Evolutionary conservation across 1,140 invertebrate genomes (phyloP).

Genomic region (Tetramorium simillimum): DNA sequence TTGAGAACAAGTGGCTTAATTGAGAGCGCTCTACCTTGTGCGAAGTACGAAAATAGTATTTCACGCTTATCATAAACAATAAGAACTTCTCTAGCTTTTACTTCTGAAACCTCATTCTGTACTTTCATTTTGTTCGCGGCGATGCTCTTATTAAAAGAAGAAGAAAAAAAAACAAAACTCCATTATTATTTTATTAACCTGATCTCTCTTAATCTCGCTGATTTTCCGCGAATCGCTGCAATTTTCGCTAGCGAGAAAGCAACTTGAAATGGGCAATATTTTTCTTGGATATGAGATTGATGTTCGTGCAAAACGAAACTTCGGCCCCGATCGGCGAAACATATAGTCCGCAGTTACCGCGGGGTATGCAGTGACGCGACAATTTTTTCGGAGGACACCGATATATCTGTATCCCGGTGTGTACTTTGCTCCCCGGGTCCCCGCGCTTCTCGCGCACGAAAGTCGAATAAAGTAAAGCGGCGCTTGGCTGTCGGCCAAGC

Average conservation of each 20-base stretch:
- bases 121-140: neutral
- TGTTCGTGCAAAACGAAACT: neutral
- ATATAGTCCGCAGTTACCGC: slow-evolving; percentile 71
- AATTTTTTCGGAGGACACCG: slow-evolving; percentile 79
- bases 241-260: neutral
- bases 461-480: slow-evolving; percentile 81
- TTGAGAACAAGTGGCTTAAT: slow-evolving; percentile 42
- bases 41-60: neutral
- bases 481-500: slow-evolving; percentile 80
- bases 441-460: slow-evolving; percentile 65
- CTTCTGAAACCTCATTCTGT: neutral
- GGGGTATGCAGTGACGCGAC: slow-evolving; percentile 80
- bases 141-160: neutral
- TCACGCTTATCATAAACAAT: slow-evolving; percentile 15
- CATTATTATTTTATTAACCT: neutral
- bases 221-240: neutral
- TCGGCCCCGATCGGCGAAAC: slow-evolving; percentile 27
- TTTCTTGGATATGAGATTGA: slow-evolving; percentile 17
- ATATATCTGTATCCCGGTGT: slow-evolving; percentile 78
- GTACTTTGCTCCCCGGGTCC: slow-evolving; percentile 69
- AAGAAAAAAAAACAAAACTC: neutral
- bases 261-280: neutral
- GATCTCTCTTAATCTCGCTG: neutral
- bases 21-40: neutral
- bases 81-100: neutral